phyloP scores from a whole-genome alignment of 2,888 invertebrate species.

The Ethmia dodecea region DNA sequence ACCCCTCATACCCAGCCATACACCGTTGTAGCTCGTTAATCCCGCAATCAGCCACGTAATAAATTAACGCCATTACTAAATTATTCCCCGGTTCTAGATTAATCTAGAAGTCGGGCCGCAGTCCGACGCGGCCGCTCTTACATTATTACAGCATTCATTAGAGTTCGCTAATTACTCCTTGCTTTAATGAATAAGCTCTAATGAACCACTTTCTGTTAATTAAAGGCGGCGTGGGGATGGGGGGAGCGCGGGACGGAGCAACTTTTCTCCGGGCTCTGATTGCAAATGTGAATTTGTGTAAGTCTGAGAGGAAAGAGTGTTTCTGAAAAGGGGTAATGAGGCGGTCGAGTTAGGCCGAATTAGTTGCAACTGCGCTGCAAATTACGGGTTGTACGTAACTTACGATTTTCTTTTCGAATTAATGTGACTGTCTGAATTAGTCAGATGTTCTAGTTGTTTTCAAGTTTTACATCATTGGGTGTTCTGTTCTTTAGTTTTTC shows the following conservation, averaged over 20 bases:
- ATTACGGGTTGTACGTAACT: too few relatives aligned
- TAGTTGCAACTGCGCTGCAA: slow-evolving; percentile 57
- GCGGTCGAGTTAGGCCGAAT: slow-evolving; percentile 64
- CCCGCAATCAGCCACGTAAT: slow-evolving; percentile 65
- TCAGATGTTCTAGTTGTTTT: too few relatives aligned
- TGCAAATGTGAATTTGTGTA: slow-evolving; percentile 79
- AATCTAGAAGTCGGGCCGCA: slow-evolving; percentile 74
- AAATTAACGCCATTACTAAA: slow-evolving; percentile 73
- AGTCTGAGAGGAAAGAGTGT: slow-evolving; percentile 73
- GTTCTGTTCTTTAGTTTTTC: too few relatives aligned
- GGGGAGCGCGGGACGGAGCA: slow-evolving; percentile 38
- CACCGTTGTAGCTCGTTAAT: slow-evolving; percentile 39
- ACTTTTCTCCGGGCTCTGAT: slow-evolving; percentile 75
- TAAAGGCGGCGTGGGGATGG: slow-evolving; percentile 82
- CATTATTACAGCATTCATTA: slow-evolving; percentile 90
- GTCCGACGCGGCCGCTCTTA: slow-evolving; percentile 78
- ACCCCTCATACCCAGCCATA: neutral
- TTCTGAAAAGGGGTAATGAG: slow-evolving; percentile 76
- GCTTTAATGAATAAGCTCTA: slow-evolving; percentile 94
- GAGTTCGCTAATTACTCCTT: slow-evolving; percentile 93
- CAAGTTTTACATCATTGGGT: too few relatives aligned
- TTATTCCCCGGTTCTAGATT: slow-evolving; percentile 72
- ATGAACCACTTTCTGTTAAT: slow-evolving; percentile 95
- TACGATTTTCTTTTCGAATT: slow-evolving; percentile 27
- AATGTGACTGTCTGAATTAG: too few relatives aligned